Evolutionary conservation across 30 jellyfish, hydroid and myxozoan species (phyloP).

Genomic region (Catostylus mosaicus): DNA sequence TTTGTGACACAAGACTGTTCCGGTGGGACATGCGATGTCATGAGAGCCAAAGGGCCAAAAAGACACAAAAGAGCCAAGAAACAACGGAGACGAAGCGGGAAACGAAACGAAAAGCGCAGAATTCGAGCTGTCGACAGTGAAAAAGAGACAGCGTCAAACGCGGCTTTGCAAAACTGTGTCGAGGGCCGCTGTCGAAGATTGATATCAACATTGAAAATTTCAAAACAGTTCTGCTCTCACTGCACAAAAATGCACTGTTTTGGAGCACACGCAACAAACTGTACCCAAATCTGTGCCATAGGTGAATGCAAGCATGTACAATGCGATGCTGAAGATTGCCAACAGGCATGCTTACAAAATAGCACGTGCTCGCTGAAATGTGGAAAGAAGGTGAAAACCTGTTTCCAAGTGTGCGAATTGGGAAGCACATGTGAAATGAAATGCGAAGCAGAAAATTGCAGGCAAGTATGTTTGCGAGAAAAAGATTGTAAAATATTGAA

Average conservation of each 20-base stretch:
- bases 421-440: slow-evolving; percentile 83
- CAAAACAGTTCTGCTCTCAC: slow-evolving; percentile 89
- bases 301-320: slow-evolving; percentile 64
- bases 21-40: slow-evolving; percentile 69
- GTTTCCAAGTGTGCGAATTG: slow-evolving; percentile 77
- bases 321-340: slow-evolving; percentile 83
- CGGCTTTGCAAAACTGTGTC: slow-evolving; percentile 84
- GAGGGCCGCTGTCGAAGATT: slow-evolving; percentile 76
- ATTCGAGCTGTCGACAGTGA: neutral
- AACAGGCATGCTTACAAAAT: slow-evolving; percentile 88
- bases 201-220: slow-evolving; percentile 53
- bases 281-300: slow-evolving; percentile 86
- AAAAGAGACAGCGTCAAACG: slow-evolving; percentile 25
- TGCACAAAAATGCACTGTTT: slow-evolving; percentile 81
- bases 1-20: slow-evolving; percentile 88
- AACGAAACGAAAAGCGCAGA: neutral
- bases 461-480: slow-evolving; percentile 49
- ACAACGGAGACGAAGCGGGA: neutral
- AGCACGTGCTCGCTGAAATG: slow-evolving; percentile 79
- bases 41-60: slow-evolving; percentile 80
- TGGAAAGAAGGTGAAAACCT: slow-evolving; percentile 59
- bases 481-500: slow-evolving; percentile 28
- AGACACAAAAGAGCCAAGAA: neutral
- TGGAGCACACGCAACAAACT: slow-evolving; percentile 69
- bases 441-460: slow-evolving; percentile 79